Evolutionary conservation across 2,888 invertebrate genomes (phyloP), one percentile per base, ranked within the genome.

Genomic region (Drosophila sordidula): DNA sequence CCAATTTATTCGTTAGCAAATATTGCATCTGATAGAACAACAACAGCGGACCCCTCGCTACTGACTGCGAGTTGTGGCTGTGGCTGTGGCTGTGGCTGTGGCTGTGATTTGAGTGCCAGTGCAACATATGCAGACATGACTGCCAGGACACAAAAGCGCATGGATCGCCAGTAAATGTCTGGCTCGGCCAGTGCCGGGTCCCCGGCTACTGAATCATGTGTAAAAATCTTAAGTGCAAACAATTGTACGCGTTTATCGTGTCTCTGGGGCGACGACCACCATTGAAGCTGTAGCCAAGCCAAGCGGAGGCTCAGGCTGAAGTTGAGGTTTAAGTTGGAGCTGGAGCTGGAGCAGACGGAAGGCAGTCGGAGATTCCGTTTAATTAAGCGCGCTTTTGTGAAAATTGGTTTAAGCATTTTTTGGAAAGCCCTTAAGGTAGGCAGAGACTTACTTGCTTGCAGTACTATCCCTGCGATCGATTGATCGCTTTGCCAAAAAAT

Each of bases 151-250:
- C 78, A 79, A 69, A 78, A 71, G 80, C 80, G 55, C 68, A 79
- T 59, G 67, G 75, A 59, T 54, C 44, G 72, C 70, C 65, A 64
- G 65, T n/a, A 36, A 42, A 59, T 54, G 71, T 32, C 70, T 50
- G 52, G 9, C 47, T 29, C 18, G 42, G 56, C 14, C 66, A 55
- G 62, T 68, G 59, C 70, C 72, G 51, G 44, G 72, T 62, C 69
- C 67, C 70, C 65, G 73, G 77, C 82, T 82, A 80, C 87, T 83
- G 90, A 91, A 91, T 92, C 92, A 91, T 91, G 91, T 92, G 92
- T 92, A 91, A 92, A 91, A 92, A 92, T 92, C 91, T 91, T 92
- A 92, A 92, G 92, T 92, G 92, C 92, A 92, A 92, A 92, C 92
- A 92, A 92, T 91, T 91, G 91, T 91, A 90, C 87, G 89, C 90